phyloP scores from a whole-genome alignment of 2,888 invertebrate species.

The Heteromyza rotundicornis region DNA sequence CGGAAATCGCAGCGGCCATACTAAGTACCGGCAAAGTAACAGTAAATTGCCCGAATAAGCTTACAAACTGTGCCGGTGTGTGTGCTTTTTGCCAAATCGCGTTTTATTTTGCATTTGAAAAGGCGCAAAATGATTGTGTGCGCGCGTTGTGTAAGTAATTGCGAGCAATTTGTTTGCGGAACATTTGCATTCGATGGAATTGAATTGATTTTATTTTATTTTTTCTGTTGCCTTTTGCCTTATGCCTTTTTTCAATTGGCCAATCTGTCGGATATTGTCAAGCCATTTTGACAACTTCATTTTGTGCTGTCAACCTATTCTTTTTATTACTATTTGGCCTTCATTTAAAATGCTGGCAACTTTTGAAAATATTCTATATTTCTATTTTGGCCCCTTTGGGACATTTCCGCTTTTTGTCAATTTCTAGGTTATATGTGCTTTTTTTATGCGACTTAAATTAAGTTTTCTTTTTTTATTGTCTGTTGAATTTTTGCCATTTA shows the following conservation, averaged over 20 bases:
- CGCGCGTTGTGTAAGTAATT: not conserved
- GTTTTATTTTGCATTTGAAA: not conserved
- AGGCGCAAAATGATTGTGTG: not conserved
- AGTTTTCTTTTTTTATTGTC: too few species aligned
- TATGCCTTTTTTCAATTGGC: too few species aligned
- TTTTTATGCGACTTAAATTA: too few species aligned
- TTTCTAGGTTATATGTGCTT: too few species aligned
- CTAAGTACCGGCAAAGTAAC: constrained; percentile 50
- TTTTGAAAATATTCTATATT: too few species aligned
- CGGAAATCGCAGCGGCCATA: constrained; percentile 48
- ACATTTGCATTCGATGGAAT: not conserved
- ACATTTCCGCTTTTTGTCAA: too few species aligned
- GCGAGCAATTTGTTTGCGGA: not conserved
- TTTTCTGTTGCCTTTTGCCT: not conserved
- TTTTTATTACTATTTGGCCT: too few species aligned
- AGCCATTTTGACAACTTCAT: not conserved
- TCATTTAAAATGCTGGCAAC: too few species aligned
- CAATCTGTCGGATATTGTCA: not conserved
- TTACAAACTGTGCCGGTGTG: not conserved
- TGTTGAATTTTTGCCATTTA: too few species aligned
- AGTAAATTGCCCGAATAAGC: constrained; percentile 40
- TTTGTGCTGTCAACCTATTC: not conserved
- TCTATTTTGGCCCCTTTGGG: too few species aligned
- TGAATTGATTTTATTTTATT: not conserved
- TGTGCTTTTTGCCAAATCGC: not conserved